phyloP scores from a whole-genome alignment of 2,113 vertebrate genomes.

The Phocoena phocoena region DNA sequence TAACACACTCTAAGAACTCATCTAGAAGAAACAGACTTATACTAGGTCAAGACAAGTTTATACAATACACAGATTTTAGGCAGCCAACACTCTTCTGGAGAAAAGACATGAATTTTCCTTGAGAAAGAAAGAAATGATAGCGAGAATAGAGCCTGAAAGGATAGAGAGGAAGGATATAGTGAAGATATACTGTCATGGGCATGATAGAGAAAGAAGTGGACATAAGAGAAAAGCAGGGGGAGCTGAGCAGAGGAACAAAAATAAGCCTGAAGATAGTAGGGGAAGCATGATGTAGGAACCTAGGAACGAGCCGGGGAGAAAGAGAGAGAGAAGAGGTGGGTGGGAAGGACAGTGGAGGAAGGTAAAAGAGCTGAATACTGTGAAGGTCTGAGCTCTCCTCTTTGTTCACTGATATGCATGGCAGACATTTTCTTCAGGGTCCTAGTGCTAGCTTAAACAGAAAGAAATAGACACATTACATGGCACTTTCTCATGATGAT shows the following conservation, averaged over 20 bases:
- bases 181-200: not conserved
- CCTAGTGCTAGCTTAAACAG: not conserved
- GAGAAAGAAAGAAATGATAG: not conserved
- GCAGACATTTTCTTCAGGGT: not conserved
- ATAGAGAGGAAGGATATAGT: not conserved
- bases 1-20: not conserved
- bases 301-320: not conserved
- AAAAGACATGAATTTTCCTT: not conserved
- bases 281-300: not conserved
- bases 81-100: not conserved
- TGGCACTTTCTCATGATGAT: not conserved
- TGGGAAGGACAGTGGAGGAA: rapidly evolving
- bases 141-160: not conserved
- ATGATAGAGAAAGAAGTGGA: not conserved
- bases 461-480: not conserved
- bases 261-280: not conserved
- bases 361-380: not conserved
- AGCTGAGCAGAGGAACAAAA: not conserved
- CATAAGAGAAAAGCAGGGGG: not conserved
- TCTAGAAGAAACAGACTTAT: not conserved
- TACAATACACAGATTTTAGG: not conserved
- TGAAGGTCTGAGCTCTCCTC: not conserved
- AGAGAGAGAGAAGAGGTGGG: too few species aligned
- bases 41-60: not conserved
- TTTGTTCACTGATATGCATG: not conserved